Evolutionary conservation across 2,797 vertebrate species (phyloP).

Genomic region (Catharus ustulatus): DNA sequence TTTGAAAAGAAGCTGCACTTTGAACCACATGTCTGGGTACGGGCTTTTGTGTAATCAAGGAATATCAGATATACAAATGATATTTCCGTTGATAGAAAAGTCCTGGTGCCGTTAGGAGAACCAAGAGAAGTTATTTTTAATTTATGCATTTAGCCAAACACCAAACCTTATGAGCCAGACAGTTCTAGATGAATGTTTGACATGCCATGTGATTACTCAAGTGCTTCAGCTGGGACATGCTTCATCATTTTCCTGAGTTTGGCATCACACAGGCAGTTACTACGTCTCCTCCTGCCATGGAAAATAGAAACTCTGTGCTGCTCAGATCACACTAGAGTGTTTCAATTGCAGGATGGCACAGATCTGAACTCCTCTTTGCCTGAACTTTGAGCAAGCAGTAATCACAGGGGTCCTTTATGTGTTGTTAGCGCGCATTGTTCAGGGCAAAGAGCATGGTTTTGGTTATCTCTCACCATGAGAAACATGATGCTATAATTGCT

Average conservation of each 20-base stretch:
- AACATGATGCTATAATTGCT: not conserved
- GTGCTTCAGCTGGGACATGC: not conserved
- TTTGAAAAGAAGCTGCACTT: not conserved
- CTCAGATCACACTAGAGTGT: not conserved
- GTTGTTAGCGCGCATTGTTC: not conserved
- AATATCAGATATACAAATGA: not conserved
- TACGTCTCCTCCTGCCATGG: rapidly evolving
- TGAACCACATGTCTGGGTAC: not conserved
- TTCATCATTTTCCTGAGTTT: not conserved
- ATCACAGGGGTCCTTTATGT: not conserved
- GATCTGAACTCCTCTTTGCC: not conserved
- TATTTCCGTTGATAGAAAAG: not conserved
- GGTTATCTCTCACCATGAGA: not conserved
- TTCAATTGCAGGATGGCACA: not conserved
- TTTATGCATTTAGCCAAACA: not conserved
- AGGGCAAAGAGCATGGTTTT: not conserved
- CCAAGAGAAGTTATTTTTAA: not conserved
- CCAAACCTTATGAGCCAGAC: not conserved
- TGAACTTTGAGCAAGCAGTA: rapidly evolving
- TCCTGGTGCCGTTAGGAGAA: not conserved
- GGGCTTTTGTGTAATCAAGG: not conserved
- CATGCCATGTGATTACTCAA: not conserved
- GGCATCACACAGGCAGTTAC: not conserved
- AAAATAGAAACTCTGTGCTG: not conserved
- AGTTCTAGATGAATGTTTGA: not conserved